Evolutionary conservation across 2,797 vertebrate genomes (phyloP), one percentile per base, ranked within the genome.

Genomic region (Silurus aristotelis): DNA sequence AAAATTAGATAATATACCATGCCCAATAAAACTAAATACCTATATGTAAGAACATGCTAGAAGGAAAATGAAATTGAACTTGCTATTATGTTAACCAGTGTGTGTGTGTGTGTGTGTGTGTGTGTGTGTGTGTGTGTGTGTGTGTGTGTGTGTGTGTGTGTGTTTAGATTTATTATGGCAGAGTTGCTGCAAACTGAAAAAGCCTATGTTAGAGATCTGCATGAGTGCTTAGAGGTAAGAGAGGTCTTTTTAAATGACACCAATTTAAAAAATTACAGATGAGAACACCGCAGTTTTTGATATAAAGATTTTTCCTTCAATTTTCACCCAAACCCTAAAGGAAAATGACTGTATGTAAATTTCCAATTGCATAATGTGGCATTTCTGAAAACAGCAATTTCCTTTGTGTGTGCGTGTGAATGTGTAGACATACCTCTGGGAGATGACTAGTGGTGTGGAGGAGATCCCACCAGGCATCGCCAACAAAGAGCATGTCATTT

Each of bases 161-260:
- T 79, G 63, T 88, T 79, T 91, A 99, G 98, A 91, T 99, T 98
- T 93, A 99, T 99, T 88, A 99, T 99, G 96, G 97, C 98, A 31
- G 98, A 99, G 90, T 94, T 99, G 38, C 95, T 99, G 80, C 98
- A 99, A 93, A 99, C 98, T 0, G 98, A 99, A 92, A 99, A 99
- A 91, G 95, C 98, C 17, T 99, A 99, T 20, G 98, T 99, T 86
- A 96, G 96, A 91, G 98, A 99, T 89, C 94, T 99, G 20, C 97
- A 98, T 0, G 97, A 99, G 91, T 99, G 98, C 92, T 93, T 99
- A 68, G 97, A 99, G 96, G 98, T 99, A 90, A 93, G 94, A 76
- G 67, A 58, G 14, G 13, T 68, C 17, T 60, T 77, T 31, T 31
- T 58, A 58, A 10, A 31, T 58, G 14, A 38, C 56, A 56, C 8